Base-by-base conservation (phyloP, 2,113 vertebrate genomes). In the Bostrychus sinensis region DNA sequence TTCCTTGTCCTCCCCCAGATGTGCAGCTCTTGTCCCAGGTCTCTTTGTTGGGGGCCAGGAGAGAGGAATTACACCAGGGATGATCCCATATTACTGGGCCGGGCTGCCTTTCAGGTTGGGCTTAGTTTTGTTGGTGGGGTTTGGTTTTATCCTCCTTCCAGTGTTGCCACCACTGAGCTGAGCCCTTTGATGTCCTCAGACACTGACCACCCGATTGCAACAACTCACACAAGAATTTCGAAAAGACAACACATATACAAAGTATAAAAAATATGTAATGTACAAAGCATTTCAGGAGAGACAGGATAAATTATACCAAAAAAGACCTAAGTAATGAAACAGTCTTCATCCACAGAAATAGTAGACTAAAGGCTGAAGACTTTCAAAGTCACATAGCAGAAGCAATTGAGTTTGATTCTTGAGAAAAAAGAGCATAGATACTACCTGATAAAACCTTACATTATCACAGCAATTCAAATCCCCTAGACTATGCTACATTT, bases 51-150 rank as follows among this genome's bases (percentile, higher is more conserved):
- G 66, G 37, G 75, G 60, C 65, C 76, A 78, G 83, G 73, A 84
- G 78, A 84, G 82, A 75, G 66, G 89, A 78, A 81, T 89, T 88
- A 90, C 81, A 84, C 70, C 82, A 82, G 73, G 86, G 89, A 91
- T 92, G 86, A 92, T 91, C 88, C 84, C 51, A 25, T 80, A 83
- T 86, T 89, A 88, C 72, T 72, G 82, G 65, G 82, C 83, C 73
- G 25, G 82, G 37, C 82, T 37, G 77, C 79, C 85, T 86, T 89
- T 85, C 81, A 87, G 80, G 74, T 86, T 58, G 69, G 65, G 65
- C 72, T 91, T 82, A 87, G 75, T 80, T 89, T 86, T 89, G 81
- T 89, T 84, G 61, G 23, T 50, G 37, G 57, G 56, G 28, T 75
- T 75, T 80, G 78, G 72, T 87, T 62, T 85, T 75, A 73, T 68